phyloP scores from a whole-genome alignment of 2,888 invertebrate genomes.

The Fragum sueziense region DNA sequence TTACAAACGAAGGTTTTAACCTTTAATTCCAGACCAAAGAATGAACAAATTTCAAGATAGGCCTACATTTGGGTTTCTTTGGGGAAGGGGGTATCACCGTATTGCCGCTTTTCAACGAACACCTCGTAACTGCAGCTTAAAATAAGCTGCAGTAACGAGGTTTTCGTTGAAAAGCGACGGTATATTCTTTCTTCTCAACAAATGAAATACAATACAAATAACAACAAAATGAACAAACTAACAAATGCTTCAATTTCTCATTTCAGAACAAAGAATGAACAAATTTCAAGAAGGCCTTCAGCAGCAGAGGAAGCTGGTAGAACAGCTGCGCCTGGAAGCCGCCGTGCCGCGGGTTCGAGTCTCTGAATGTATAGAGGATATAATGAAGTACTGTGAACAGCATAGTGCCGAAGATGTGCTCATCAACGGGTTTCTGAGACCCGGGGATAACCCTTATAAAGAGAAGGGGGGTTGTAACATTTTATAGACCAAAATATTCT shows the following conservation, averaged over 20 bases:
- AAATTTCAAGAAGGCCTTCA: constrained; percentile 86
- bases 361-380: constrained; percentile 95
- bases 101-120: no score
- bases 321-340: constrained; percentile 95
- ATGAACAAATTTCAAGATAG: constrained; percentile 82
- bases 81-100: no score
- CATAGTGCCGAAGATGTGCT: constrained; percentile 97
- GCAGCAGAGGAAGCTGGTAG: constrained; percentile 96
- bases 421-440: constrained; percentile 95
- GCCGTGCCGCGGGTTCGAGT: constrained; percentile 93
- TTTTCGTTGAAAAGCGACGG: no score
- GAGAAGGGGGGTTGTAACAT: constrained; percentile 78
- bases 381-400: constrained; percentile 85
- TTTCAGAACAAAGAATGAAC: constrained; percentile 74
- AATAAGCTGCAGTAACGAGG: no score
- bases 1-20: no score
- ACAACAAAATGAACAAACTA: no score
- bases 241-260: background rate
- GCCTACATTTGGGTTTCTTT: no score
- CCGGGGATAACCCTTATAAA: constrained; percentile 93
- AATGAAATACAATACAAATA: no score
- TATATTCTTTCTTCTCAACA: no score
- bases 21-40: constrained; percentile 53
- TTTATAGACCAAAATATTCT: constrained; percentile 61
- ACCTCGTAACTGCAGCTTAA: no score